Evolutionary conservation across 2,888 invertebrate species (phyloP).

Genomic region (Morpho deidamia): DNA sequence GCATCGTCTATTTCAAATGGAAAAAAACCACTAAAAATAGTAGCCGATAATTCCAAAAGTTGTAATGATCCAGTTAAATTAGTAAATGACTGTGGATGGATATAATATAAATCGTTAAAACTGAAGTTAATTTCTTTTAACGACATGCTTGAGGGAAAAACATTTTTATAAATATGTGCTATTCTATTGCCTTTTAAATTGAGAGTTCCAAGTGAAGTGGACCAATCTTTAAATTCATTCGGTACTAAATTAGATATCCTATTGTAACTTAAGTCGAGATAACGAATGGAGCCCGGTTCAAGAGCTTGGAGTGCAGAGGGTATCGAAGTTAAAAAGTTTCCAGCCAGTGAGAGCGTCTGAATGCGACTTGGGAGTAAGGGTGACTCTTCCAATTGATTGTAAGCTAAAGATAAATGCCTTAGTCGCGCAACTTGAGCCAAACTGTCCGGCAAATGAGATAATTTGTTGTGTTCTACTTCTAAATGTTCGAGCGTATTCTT

Average conservation of each 20-base stretch:
- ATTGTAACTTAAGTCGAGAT: slow-evolving; percentile 93
- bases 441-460: slow-evolving; percentile 84
- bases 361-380: slow-evolving; percentile 82
- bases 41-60: slow-evolving; percentile 91
- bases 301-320: slow-evolving; percentile 86
- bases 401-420: slow-evolving; percentile 89
- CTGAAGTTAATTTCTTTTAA: slow-evolving; percentile 93
- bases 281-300: slow-evolving; percentile 83
- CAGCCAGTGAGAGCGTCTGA: slow-evolving; percentile 87
- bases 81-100: slow-evolving; percentile 88
- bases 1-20: slow-evolving; percentile 87
- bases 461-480: slow-evolving; percentile 89
- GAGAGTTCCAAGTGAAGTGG: slow-evolving; percentile 86
- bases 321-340: slow-evolving; percentile 86
- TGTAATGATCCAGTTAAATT: slow-evolving; percentile 87
- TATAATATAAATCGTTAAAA: slow-evolving; percentile 91
- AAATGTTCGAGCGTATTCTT: slow-evolving; percentile 87
- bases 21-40: slow-evolving; percentile 87
- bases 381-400: slow-evolving; percentile 82
- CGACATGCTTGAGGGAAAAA: slow-evolving; percentile 85
- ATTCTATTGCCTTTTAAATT: slow-evolving; percentile 91
- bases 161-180: slow-evolving; percentile 82
- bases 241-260: slow-evolving; percentile 87
- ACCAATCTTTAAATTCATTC: slow-evolving; percentile 89
- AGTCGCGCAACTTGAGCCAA: slow-evolving; percentile 82